Evolutionary conservation across 2,888 invertebrate species (phyloP).

Genomic region (Petrolisthes cinctipes): DNA sequence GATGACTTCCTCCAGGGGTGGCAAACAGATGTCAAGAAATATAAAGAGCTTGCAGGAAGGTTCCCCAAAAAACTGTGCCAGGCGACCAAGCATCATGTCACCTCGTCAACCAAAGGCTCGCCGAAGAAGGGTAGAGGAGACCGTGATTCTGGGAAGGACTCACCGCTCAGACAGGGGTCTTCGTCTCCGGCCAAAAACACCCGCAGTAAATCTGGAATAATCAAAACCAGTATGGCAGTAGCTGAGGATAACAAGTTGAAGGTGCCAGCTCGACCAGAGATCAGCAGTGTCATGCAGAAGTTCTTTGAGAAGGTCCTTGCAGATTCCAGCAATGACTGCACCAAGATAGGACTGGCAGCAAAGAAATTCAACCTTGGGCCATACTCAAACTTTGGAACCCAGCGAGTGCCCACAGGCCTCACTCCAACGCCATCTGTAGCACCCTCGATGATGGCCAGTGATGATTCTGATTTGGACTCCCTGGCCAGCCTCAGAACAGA

Average conservation of each 20-base stretch:
- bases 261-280: conserved; percentile 60
- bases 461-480: conserved; percentile 64
- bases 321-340: conserved; percentile 32
- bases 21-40: conserved; percentile 63
- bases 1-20: conserved; percentile 63
- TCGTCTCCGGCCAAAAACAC: conserved; percentile 55
- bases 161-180: conserved; percentile 21
- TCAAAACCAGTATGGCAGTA: conserved; percentile 54
- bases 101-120: conserved; percentile 31
- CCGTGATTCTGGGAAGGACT: conserved; percentile 41
- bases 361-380: conserved; percentile 57
- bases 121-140: conserved; percentile 33
- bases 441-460: conserved; percentile 63
- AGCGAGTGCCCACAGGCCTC: conserved; percentile 59
- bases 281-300: conserved; percentile 57
- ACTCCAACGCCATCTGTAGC: conserved; percentile 65
- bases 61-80: conserved; percentile 59
- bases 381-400: conserved; percentile 56
- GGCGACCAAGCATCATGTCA: conserved; percentile 43
- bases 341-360: conserved; percentile 32
- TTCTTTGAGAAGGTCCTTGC: conserved; percentile 62
- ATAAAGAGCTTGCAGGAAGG: conserved; percentile 56
- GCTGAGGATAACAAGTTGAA: conserved; percentile 47
- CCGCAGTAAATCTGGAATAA: conserved; percentile 57
- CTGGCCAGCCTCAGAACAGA: conserved; percentile 59